Percentiles rank a stretch among this genome's conserved stretches.
Evolutionary conservation across 2,797 vertebrate genomes (phyloP).

Genomic region (Dermochelys coriacea): DNA sequence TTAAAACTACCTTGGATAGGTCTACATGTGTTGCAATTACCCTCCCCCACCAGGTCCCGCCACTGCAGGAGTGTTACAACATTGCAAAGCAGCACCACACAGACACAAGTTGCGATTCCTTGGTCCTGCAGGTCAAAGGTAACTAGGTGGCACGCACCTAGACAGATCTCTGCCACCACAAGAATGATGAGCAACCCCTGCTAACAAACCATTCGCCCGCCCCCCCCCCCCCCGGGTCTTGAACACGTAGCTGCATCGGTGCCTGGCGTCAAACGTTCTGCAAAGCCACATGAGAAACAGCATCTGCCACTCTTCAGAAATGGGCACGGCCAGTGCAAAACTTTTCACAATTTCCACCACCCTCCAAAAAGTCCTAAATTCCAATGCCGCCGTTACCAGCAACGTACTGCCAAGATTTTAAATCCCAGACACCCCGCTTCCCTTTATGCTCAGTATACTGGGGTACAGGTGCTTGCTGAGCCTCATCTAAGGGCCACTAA

Average conservation of each 20-base stretch:
- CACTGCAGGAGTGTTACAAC: neutral
- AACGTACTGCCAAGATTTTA: neutral
- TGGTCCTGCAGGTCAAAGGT: neutral
- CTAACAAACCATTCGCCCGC: neutral
- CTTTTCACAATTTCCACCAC: neutral
- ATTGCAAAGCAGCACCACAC: neutral
- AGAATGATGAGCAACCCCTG: neutral
- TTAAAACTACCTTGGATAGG: too few relatives aligned
- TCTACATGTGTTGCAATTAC: too few relatives aligned
- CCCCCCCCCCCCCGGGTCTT: neutral
- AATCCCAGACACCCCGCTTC: neutral
- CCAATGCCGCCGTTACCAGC: neutral
- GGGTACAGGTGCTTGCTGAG: neutral
- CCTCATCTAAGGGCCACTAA: neutral
- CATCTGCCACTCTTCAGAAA: neutral
- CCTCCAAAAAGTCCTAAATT: neutral
- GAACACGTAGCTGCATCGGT: neutral
- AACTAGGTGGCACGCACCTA: neutral
- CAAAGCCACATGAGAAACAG: neutral
- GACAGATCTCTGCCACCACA: neutral
- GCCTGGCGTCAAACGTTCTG: neutral
- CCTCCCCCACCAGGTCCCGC: too few relatives aligned
- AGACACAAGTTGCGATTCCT: neutral
- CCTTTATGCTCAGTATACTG: neutral
- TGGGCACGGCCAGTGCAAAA: neutral